Percentiles rank a stretch among this genome's conserved stretches.
phyloP scores from a whole-genome alignment of 1,140 invertebrate species.

The Brachionus plicatilis region DNA sequence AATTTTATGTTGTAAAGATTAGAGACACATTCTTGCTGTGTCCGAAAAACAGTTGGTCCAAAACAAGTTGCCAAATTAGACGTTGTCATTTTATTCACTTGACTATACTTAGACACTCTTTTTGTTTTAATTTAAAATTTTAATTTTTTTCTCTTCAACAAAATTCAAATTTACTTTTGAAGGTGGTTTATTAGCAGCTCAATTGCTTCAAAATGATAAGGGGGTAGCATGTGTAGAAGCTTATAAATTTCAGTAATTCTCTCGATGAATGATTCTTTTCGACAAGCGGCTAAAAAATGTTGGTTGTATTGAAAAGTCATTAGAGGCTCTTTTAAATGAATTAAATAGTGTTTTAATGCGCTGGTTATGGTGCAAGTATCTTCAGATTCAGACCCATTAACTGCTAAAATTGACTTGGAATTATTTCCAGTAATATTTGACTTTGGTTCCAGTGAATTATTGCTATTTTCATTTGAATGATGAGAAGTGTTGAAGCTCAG shows the following conservation, averaged over 20 bases:
- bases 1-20: slow-evolving; percentile 38
- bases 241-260: not conserved
- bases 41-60: slow-evolving; percentile 35
- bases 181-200: slow-evolving; percentile 7
- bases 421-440: not conserved
- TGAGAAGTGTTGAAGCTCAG: not conserved
- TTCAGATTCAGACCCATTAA: not conserved
- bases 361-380: slow-evolving; percentile 37
- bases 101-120: slow-evolving; percentile 5
- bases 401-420: not conserved
- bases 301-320: slow-evolving; percentile 39
- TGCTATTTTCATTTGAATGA: slow-evolving; percentile 8
- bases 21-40: slow-evolving; percentile 22
- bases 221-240: not conserved
- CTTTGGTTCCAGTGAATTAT: not conserved
- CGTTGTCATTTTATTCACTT: slow-evolving; percentile 34
- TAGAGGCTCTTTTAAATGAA: slow-evolving; percentile 27
- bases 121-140: not conserved
- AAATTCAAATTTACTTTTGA: not conserved
- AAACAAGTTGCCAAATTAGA: slow-evolving; percentile 39
- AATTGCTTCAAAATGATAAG: not conserved
- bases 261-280: slow-evolving; percentile 1
- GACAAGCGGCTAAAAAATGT: slow-evolving; percentile 30
- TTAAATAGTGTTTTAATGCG: slow-evolving; percentile 36
- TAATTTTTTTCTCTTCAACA: not conserved